A percentile compares a stretch with the other conserved stretches of the same genome.
These are phyloP conservation scores for Parazoanthus swiftii DNA, from an alignment of 92 coral and sea anemone species.

Conservation along the genomic window DNA sequence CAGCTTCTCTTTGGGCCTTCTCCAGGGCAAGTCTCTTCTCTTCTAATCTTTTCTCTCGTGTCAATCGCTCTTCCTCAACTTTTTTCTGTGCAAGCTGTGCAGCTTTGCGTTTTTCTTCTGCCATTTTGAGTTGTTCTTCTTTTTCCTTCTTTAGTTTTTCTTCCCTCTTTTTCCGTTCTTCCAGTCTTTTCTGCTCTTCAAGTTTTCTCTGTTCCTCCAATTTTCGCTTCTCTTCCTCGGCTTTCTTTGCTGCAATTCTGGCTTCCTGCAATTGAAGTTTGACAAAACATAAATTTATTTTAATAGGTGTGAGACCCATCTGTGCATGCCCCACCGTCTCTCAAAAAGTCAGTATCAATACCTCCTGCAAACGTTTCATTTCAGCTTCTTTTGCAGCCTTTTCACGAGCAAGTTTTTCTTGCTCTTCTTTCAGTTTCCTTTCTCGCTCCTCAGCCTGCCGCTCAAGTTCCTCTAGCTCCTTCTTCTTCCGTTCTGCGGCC, in stretches of 20 bases:
- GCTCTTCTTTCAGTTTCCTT: slow-evolving; percentile 63
- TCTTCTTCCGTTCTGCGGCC: slow-evolving; percentile 72
- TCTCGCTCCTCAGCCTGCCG: slow-evolving; percentile 55
- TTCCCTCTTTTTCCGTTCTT: slow-evolving; percentile 61
- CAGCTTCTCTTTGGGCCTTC: slow-evolving; percentile 51
- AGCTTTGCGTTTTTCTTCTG: slow-evolving; percentile 63
- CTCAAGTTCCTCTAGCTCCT: slow-evolving; percentile 78
- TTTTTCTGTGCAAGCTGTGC: slow-evolving; percentile 60
- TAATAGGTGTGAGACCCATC: background rate
- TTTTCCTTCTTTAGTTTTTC: slow-evolving; percentile 46
- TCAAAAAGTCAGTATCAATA: background rate
- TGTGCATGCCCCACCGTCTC: background rate
- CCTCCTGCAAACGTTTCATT: slow-evolving; percentile 77
- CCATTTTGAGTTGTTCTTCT: slow-evolving; percentile 50
- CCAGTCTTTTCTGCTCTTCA: slow-evolving; percentile 50
- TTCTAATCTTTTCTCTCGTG: slow-evolving; percentile 53
- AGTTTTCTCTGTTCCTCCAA: slow-evolving; percentile 63
- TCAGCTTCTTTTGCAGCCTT: slow-evolving; percentile 80
- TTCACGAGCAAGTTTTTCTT: slow-evolving; percentile 81
- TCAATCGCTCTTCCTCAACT: slow-evolving; percentile 53
- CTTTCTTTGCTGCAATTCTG: slow-evolving; percentile 68
- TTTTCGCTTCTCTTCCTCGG: slow-evolving; percentile 77
- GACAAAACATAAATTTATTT: background rate
- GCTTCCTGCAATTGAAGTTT: slow-evolving; percentile 69
- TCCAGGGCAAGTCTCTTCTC: slow-evolving; percentile 53